Conservation (phyloP, 2,888 invertebrate species). For the Hypselothyrea guttata region DNA sequence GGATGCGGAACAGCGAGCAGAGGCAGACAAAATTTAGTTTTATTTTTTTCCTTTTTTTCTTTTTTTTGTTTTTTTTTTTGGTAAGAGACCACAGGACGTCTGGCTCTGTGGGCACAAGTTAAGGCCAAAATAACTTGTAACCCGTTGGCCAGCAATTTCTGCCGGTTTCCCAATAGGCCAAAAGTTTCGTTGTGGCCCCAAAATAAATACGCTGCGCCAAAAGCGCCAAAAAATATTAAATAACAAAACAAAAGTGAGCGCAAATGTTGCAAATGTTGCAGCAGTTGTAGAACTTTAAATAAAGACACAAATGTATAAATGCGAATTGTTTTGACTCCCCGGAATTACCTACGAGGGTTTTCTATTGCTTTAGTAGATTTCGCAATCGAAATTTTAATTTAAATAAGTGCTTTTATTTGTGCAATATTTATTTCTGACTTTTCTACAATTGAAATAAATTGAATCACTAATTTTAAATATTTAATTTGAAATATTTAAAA, state of each 20-base stretch:
- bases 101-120: slow-evolving; percentile 30
- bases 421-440: no score
- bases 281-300: slow-evolving; percentile 36
- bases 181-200: slow-evolving; percentile 49
- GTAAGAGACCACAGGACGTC: slow-evolving; percentile 27
- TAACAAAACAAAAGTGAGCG: slow-evolving; percentile 18
- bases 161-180: slow-evolving; percentile 51
- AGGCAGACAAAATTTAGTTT: slow-evolving; percentile 25
- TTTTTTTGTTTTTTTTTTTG: no score
- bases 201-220: slow-evolving; percentile 54
- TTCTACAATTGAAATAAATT: no score
- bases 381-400: no score
- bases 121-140: slow-evolving; percentile 18
- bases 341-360: no score
- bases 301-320: slow-evolving; percentile 7
- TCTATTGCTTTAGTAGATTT: no score
- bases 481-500: no score
- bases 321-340: no score
- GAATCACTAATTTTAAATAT: no score
- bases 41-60: no score
- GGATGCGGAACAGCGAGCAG: slow-evolving; percentile 39
- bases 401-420: no score
- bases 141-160: slow-evolving; percentile 27
- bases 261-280: slow-evolving; percentile 35
- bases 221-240: slow-evolving; percentile 42